These are phyloP conservation scores for Lepus oiostolus DNA, from an alignment of 2,797 vertebrate species.

Conservation along the genomic window DNA sequence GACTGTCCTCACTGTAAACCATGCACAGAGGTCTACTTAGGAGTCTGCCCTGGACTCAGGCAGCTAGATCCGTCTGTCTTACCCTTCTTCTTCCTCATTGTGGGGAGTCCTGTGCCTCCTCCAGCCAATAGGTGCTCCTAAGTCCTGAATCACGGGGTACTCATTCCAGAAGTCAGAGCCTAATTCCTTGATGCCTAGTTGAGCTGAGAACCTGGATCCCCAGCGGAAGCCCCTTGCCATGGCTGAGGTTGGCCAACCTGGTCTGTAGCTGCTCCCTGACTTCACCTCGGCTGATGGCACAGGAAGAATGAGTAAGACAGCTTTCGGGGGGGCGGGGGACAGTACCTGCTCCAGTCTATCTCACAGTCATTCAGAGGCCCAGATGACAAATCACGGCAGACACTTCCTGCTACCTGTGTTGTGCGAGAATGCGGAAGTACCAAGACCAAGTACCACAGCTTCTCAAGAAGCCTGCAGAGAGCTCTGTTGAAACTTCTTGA, in stretches of 20 bases:
- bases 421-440: not conserved
- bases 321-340: not conserved
- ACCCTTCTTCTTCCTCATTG: not conserved
- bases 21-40: not conserved
- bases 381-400: not conserved
- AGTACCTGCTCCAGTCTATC: not conserved
- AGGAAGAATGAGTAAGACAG: not conserved
- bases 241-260: not conserved
- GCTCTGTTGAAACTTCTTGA: constrained; percentile 1
- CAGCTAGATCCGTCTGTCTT: not conserved
- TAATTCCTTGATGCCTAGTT: not conserved
- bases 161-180: not conserved
- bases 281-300: not conserved
- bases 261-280: not conserved
- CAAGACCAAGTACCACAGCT: not conserved
- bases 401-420: not conserved
- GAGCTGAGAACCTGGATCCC: not conserved
- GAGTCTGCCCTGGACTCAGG: not conserved
- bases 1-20: not conserved
- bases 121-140: not conserved
- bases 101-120: not conserved
- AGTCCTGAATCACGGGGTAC: not conserved
- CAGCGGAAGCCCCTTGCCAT: not conserved
- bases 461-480: not conserved
- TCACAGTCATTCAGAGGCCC: not conserved